phyloP scores from a whole-genome alignment of 1,140 invertebrate genomes.

The Galendromus occidentalis region DNA sequence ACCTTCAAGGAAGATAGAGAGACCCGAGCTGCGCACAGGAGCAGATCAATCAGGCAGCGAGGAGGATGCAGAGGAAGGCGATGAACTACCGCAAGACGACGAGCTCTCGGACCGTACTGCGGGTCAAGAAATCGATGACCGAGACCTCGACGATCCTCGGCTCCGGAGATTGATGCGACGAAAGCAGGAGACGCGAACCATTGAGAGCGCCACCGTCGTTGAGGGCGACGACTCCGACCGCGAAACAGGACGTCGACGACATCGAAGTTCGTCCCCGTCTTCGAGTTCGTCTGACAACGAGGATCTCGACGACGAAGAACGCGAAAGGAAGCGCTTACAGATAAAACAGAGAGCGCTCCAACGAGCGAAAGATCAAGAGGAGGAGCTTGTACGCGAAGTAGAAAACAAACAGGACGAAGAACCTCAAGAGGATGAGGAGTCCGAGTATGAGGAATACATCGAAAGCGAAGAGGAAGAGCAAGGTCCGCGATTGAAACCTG shows the following conservation, averaged over 20 bases:
- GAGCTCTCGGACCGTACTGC: conserved; percentile 11
- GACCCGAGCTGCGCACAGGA: conserved; percentile 51
- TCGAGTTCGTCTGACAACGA: conserved; percentile 15
- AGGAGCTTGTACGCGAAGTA: conserved; percentile 14
- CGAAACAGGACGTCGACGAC: neutral
- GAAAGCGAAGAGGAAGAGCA: conserved; percentile 27
- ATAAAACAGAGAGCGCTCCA: conserved; percentile 38
- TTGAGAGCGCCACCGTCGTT: neutral
- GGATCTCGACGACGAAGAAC: conserved; percentile 41
- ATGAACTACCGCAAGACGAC: conserved; percentile 17
- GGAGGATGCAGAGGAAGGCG: conserved; percentile 19
- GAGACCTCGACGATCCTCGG: conserved; percentile 13
- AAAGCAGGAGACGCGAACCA: conserved; percentile 15
- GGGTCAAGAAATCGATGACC: conserved; percentile 12
- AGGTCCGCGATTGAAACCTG: conserved; percentile 73
- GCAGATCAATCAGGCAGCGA: conserved; percentile 42
- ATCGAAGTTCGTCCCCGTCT: neutral
- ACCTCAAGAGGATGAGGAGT: conserved; percentile 34
- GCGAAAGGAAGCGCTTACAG: conserved; percentile 26
- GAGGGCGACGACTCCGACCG: neutral
- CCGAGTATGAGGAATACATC: conserved; percentile 55
- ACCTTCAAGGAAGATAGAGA: conserved; percentile 12
- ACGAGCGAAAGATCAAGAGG: conserved; percentile 22
- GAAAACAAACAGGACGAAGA: conserved; percentile 14
- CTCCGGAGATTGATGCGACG: conserved; percentile 22